These are phyloP conservation scores for Rhinogobio ventralis DNA, from an alignment of 2,797 vertebrate genomes.

Conservation along the genomic window DNA sequence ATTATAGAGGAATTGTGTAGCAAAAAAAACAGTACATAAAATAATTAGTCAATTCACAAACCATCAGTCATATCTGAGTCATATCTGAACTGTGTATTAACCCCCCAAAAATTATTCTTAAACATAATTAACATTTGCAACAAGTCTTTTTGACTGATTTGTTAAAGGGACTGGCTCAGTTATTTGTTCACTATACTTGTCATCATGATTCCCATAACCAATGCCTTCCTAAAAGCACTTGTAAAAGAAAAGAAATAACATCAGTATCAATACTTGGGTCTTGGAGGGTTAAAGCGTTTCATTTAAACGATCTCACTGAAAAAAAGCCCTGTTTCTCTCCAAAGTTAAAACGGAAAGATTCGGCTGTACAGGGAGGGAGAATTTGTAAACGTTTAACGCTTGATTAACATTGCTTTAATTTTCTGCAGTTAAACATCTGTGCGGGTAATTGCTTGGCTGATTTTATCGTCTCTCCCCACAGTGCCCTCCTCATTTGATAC, in stretches of 20 bases:
- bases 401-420: conserved; percentile 65
- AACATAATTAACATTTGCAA: background rate
- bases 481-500: conserved; percentile 62
- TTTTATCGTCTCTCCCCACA: conserved; percentile 59
- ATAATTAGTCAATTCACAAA: background rate
- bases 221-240: background rate
- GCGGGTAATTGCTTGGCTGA: conserved; percentile 65
- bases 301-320: background rate
- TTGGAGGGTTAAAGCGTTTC: background rate
- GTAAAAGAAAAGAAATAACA: background rate
- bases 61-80: background rate
- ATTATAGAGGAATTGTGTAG: background rate
- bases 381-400: conserved; percentile 59
- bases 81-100: background rate
- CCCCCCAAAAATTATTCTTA: background rate
- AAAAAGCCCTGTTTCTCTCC: conserved; percentile 14
- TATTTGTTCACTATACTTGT: background rate
- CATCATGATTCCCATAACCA: background rate
- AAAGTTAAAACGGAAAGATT: background rate
- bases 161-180: background rate
- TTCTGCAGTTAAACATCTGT: conserved; percentile 67
- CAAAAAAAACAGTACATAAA: background rate
- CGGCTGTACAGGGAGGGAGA: conserved; percentile 26
- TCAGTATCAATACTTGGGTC: conserved; percentile 2
- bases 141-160: background rate